Base-by-base conservation (phyloP, 2,888 invertebrate genomes). In the Pseudolycoriella hygida region DNA sequence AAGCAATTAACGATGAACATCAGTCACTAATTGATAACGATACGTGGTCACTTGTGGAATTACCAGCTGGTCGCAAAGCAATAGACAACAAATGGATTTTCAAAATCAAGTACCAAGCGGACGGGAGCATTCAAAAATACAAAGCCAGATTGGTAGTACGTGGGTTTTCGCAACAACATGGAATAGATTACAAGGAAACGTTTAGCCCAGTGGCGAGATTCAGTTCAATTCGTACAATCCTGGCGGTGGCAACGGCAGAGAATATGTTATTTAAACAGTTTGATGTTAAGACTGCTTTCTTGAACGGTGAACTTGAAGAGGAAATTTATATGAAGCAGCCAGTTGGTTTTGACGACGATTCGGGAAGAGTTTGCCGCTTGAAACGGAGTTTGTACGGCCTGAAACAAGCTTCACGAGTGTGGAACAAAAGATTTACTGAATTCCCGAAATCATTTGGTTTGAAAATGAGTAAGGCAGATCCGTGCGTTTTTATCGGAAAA, bases 151-250 rank as follows among this genome's bases (percentile, higher is more conserved):
- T n/a, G n/a, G n/a, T n/a, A n/a, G n/a, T n/a, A n/a, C n/a, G n/a
- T n/a, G n/a, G n/a, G n/a, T n/a, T n/a, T n/a, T n/a, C n/a, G n/a
- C n/a, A n/a, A n/a, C 42, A 49, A 43, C 46, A 47, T 31, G 53
- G 52, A 2, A 39, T 53, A 2, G 52, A 53, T 38, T 53, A 50
- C 46, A 12, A 44, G 5, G 53, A 54, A 50, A 53, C 52, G 8
- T 53, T 52, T 37, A 51, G 50, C 40, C 51, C 49, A 12, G 49
- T 49, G 2, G 50, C 47, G 11, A 47, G 44, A 14, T 48, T 49
- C 17, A 42, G 34, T 17, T 49, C 48, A 17, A 50, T 49, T 2
- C 31, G 50, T 32, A 31, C 46, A 11, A 40, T 52, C 10, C 31
- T 51, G 41, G 47, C 50, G 17, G 47, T 51, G 20, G 50, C 51